Percentiles rank a stretch among this genome's conserved stretches.
These are phyloP conservation scores for Oophaga pumilio DNA, from an alignment of 2,113 vertebrate species.

Conservation along the genomic window DNA sequence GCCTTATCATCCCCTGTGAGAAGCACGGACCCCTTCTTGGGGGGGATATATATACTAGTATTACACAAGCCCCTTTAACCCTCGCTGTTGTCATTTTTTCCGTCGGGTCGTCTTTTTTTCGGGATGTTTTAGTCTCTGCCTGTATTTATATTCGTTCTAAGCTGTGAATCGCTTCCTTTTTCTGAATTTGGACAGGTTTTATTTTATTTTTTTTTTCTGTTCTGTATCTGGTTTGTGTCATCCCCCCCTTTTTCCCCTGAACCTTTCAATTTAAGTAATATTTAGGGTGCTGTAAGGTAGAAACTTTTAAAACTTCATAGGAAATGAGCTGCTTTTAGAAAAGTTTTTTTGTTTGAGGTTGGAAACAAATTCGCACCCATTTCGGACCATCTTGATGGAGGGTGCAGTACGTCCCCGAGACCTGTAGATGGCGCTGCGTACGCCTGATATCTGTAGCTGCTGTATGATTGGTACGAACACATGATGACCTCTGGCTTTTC, in stretches of 20 bases:
- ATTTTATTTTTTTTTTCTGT: not conserved
- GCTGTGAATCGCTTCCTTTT: not conserved
- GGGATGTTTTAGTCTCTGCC: not conserved
- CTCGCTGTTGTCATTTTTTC: not conserved
- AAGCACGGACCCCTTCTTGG: too few species aligned
- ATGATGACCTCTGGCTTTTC: not conserved
- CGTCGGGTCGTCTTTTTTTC: not conserved
- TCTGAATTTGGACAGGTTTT: not conserved
- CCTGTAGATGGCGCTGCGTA: not conserved
- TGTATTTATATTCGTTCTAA: constrained; percentile 21
- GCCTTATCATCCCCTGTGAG: not conserved
- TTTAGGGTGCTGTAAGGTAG: not conserved
- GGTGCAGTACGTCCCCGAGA: not conserved
- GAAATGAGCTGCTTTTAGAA: not conserved
- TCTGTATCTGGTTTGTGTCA: not conserved
- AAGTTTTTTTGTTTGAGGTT: not conserved
- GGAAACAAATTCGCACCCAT: not conserved
- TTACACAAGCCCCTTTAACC: not conserved
- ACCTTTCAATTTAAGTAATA: not conserved
- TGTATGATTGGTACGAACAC: not conserved
- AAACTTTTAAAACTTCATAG: not conserved
- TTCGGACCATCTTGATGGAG: not conserved
- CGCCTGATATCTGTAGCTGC: not conserved
- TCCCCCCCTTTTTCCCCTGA: not conserved
- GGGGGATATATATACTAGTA: not conserved